Conservation (phyloP, 2,797 vertebrate species). For the Gymnothorax reevesii region DNA sequence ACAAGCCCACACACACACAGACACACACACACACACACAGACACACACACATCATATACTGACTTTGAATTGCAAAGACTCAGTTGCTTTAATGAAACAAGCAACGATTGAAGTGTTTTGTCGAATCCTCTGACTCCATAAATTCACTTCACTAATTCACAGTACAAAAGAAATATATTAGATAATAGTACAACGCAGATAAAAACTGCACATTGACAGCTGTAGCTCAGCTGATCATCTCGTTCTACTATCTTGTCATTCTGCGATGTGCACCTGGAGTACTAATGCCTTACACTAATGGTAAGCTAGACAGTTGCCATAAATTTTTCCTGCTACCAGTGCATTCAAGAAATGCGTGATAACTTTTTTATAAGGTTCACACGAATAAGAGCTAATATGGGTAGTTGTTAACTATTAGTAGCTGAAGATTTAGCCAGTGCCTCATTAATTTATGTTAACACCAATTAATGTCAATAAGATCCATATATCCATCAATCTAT, state of each 20-base stretch:
- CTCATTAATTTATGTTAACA: too few species aligned
- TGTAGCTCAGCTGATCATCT: not conserved
- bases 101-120: not conserved
- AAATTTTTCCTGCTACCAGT: not conserved
- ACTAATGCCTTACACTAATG: not conserved
- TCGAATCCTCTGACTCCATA: not conserved
- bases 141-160: not conserved
- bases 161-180: not conserved
- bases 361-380: too few species aligned
- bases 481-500: too few species aligned
- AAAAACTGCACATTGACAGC: not conserved
- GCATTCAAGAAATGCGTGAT: not conserved
- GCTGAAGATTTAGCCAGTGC: too few species aligned
- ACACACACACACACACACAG: not conserved
- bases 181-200: not conserved
- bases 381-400: too few species aligned
- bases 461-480: too few species aligned
- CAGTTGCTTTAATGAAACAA: not conserved
- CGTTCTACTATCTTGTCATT: not conserved
- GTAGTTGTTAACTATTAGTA: too few species aligned
- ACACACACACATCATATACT: not conserved
- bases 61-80: not conserved
- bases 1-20: not conserved
- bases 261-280: not conserved
- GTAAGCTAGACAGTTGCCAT: not conserved